Percentiles rank a stretch among this genome's conserved stretches.
Conservation (phyloP, 2,888 invertebrate species). For the Melieria crassipennis region DNA sequence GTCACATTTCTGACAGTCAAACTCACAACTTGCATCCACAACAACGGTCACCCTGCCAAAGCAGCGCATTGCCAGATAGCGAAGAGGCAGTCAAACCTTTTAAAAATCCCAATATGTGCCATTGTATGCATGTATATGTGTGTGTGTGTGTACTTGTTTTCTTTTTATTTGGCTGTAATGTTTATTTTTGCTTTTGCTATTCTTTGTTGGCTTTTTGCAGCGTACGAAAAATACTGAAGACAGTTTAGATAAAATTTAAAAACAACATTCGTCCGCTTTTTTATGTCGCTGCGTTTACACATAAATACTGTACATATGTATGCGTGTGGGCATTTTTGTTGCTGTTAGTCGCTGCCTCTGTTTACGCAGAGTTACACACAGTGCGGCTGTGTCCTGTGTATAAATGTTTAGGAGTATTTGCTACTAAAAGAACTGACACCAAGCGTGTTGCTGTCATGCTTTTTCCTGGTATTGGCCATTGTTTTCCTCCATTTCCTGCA, state of each 20-base stretch:
- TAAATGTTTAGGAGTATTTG: background rate
- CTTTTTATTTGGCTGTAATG: slow-evolving; percentile 36
- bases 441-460: slow-evolving; percentile 1
- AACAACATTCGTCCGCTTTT: slow-evolving; percentile 25
- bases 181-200: slow-evolving; percentile 17
- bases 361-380: slow-evolving; percentile 4
- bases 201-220: background rate
- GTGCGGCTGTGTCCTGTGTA: background rate
- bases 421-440: slow-evolving; percentile 15
- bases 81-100: too few relatives aligned
- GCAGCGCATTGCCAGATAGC: too few relatives aligned
- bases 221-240: slow-evolving; percentile 23
- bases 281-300: background rate
- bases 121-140: background rate
- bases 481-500: slow-evolving; percentile 1
- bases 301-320: background rate
- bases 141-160: slow-evolving; percentile 27
- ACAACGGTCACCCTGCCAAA: too few relatives aligned
- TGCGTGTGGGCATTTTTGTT: slow-evolving; percentile 2
- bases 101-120: background rate
- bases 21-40: too few relatives aligned
- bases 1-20: too few relatives aligned
- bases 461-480: slow-evolving; percentile 4
- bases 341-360: slow-evolving; percentile 11
- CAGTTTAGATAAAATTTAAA: slow-evolving; percentile 36